Evolutionary conservation across 2,888 invertebrate species (phyloP), one percentile per base, ranked within the genome.

Genomic region (Limenitis camilla): DNA sequence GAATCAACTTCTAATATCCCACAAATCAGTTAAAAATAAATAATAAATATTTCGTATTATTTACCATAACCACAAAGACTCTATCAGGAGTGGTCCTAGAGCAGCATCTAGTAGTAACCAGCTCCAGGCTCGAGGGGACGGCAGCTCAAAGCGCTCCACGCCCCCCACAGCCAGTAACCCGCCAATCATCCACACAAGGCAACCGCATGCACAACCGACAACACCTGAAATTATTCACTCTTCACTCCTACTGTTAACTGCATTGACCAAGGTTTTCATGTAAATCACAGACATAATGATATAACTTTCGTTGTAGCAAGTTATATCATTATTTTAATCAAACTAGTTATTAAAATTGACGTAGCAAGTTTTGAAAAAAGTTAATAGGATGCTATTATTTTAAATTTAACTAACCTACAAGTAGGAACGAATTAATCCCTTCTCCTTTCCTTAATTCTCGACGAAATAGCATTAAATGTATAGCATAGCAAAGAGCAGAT

Each of bases 41-140:
- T n/a, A n/a, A n/a, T n/a, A n/a, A n/a, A 39, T 19, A 5, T 8
- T 19, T 9, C 5, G 28, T 19, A 5, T 8, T 6, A 62, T 90
- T 81, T 79, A 96, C 95, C 96, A 96, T 48, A 98, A 86, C 97
- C 97, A 97, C 35, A 97, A 84, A 31, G 95, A 93, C 85, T 98
- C 97, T 1, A 96, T 93, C 40, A 98, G 86, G 49, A 98, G 93
- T 19, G 97, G 97, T 48, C 97, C 97, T 58, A 98, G 88, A 11
- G 97, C 85, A 36, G 96, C 97, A 79, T 97, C 97, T 41, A 96
- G 82, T 57, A 96, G 86, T 43, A 81, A 62, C 78, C 78, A 79
- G 49, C 92, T 88, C 91, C 96, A 93, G 74, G 96, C 95, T 52
- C 92, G 91, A 55, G 91, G 90, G 64, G 92, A 91, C 10, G 98